These are phyloP conservation scores for Pteromalus puparum DNA, from an alignment of 1,140 invertebrate species.

Conservation along the genomic window DNA sequence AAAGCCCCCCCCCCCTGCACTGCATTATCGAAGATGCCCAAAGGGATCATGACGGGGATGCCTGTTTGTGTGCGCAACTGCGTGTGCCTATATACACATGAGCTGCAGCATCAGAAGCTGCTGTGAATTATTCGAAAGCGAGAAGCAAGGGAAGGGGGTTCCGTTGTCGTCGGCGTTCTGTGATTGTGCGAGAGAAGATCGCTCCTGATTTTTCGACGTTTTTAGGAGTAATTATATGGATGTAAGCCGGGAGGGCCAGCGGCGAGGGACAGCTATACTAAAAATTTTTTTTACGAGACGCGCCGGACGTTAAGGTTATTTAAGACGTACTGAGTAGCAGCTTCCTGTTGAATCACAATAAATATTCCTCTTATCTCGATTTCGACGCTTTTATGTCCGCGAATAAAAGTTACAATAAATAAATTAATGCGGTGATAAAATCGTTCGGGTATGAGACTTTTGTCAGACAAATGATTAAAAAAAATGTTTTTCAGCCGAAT, in stretches of 20 bases:
- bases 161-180: not conserved
- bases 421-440: slow-evolving; percentile 22
- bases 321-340: not conserved
- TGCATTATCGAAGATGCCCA: slow-evolving; percentile 72
- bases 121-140: slow-evolving; percentile 34
- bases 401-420: slow-evolving; percentile 40
- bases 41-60: slow-evolving; percentile 41
- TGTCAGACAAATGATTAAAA: not conserved
- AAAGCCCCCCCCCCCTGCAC: slow-evolving; percentile 62
- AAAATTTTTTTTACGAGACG: slow-evolving; percentile 40
- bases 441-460: no score
- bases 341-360: slow-evolving; percentile 42
- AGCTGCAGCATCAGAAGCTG: not conserved
- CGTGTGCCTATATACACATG: not conserved
- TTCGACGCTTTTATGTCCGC: slow-evolving; percentile 20
- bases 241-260: not conserved
- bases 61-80: not conserved
- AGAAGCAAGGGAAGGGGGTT: no score
- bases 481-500: not conserved
- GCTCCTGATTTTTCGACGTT: slow-evolving; percentile 45
- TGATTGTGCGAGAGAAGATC: slow-evolving; percentile 15
- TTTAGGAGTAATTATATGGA: slow-evolving; percentile 47
- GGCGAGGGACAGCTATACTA: not conserved
- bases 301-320: slow-evolving; percentile 22
- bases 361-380: slow-evolving; percentile 34